phyloP scores from a whole-genome alignment of 2,797 vertebrate species.

The Enteromius argenteus region DNA sequence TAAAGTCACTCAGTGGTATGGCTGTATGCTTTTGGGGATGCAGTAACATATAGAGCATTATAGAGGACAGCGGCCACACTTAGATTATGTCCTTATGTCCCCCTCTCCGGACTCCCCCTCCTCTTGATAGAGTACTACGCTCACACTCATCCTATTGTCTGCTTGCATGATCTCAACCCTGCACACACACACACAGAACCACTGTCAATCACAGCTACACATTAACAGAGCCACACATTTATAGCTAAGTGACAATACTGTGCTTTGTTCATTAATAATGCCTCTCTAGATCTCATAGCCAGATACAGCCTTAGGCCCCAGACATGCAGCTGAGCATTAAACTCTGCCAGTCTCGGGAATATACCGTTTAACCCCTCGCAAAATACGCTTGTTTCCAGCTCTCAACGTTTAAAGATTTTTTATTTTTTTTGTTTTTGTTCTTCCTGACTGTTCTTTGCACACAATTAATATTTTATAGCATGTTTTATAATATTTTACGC shows the following conservation, averaged over 20 bases:
- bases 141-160: constrained; percentile 81
- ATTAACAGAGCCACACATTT: constrained; percentile 82
- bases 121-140: constrained; percentile 68
- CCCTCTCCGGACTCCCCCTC: constrained; percentile 59
- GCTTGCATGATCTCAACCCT: constrained; percentile 78
- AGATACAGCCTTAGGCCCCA: constrained; percentile 69
- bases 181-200: constrained; percentile 49
- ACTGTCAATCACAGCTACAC: constrained; percentile 75
- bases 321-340: constrained; percentile 54
- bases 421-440: neutral
- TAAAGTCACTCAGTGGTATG: constrained; percentile 4
- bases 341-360: constrained; percentile 63
- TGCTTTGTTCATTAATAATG: constrained; percentile 73
- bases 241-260: constrained; percentile 78
- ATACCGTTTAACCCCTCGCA: constrained; percentile 44
- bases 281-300: constrained; percentile 62
- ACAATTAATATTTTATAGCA: neutral
- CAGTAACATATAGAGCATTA: constrained; percentile 42
- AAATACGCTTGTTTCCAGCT: constrained; percentile 8
- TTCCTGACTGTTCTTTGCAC: neutral
- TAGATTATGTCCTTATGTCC: constrained; percentile 68
- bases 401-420: neutral
- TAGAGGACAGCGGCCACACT: constrained; percentile 45
- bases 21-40: neutral
- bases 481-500: too few relatives aligned